Evolutionary conservation across 2,888 invertebrate genomes (phyloP), one percentile per base, ranked within the genome.

Genomic region (Patella depressa): DNA sequence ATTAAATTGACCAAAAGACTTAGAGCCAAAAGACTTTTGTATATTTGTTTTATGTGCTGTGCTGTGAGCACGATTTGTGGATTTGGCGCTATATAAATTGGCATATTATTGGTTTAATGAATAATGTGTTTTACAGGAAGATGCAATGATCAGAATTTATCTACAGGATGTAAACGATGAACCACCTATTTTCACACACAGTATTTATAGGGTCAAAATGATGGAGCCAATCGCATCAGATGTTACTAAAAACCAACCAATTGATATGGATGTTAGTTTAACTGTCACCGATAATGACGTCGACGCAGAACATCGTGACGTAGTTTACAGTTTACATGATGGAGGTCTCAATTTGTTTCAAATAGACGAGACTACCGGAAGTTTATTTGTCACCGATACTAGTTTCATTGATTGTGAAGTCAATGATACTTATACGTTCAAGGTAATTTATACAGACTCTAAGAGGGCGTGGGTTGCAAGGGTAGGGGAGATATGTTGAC

Each of bases 131-230:
- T 74, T 69, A 15, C 59, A 78, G 76, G 76, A 77, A 19, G 72
- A 75, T 5, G 79, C 78, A 7, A 29, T 55, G 5, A 53, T 82
- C 9, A 59, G 53, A 57, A 78, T 82, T 17, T 55, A 75, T 53
- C 73, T 82, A 7, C 54, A 77, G 17, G 82, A 82, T 72, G 69
- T 82, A 15, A 82, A 82, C 59, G 82, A 82, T 72, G 79, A 81
- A 71, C 73, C 72, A 34, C 80, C 80, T 2, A 59, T 72, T 34
- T 80, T 82, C 70, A 76, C 19, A 45, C 54, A 55, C 3, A 29
- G 71, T 3, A 71, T 34, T 45, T 81, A 79, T 59, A 19, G 55
- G 5, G 79, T 65, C 11, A 53, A 65, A 45, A 75, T 81, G 12
- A 57, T 54, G 2, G 81, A 81, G 34, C 75, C 71, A 54, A 17